These are phyloP conservation scores for Amphipoea lucens DNA, from an alignment of 2,888 invertebrate genomes.

Conservation along the genomic window DNA sequence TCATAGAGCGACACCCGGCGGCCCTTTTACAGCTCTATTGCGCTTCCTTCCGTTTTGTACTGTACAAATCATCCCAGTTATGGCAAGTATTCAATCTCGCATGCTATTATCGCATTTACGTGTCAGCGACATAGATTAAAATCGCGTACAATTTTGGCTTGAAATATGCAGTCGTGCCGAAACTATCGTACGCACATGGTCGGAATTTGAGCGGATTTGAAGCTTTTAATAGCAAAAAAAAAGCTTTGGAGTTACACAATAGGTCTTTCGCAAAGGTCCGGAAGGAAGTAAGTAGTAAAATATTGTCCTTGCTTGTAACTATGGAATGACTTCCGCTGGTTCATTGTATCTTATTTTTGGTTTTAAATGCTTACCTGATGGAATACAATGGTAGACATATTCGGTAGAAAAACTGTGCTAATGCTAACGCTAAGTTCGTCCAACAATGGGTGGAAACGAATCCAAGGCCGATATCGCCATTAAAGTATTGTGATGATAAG, in stretches of 20 bases:
- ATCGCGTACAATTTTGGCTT: conserved; percentile 35
- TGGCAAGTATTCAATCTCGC: conserved; percentile 56
- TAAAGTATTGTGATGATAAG: conserved; percentile 62
- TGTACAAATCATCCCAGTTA: conserved; percentile 57
- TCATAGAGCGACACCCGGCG: conserved; percentile 77
- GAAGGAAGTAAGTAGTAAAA: conserved; percentile 76
- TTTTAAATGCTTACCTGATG: conserved; percentile 61
- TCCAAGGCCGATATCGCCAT: conserved; percentile 66
- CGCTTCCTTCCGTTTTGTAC: conserved; percentile 82
- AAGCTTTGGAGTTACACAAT: conserved; percentile 55
- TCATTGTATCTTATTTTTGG: conserved; percentile 66
- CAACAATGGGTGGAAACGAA: conserved; percentile 74
- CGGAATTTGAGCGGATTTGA: conserved; percentile 46
- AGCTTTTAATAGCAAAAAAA: conserved; percentile 30
- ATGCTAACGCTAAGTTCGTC: conserved; percentile 66
- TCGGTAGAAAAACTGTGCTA: conserved; percentile 67
- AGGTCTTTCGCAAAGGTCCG: conserved; percentile 69
- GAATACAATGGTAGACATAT: conserved; percentile 68
- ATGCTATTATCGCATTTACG: conserved; percentile 58
- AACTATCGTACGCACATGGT: conserved; percentile 50
- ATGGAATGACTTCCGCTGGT: conserved; percentile 69
- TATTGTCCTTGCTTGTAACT: conserved; percentile 62
- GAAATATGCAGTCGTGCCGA: conserved; percentile 30
- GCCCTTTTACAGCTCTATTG: conserved; percentile 80
- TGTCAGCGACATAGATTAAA: conserved; percentile 37